Conservation (phyloP, 2,797 vertebrate genomes). For the Tinamus major region DNA sequence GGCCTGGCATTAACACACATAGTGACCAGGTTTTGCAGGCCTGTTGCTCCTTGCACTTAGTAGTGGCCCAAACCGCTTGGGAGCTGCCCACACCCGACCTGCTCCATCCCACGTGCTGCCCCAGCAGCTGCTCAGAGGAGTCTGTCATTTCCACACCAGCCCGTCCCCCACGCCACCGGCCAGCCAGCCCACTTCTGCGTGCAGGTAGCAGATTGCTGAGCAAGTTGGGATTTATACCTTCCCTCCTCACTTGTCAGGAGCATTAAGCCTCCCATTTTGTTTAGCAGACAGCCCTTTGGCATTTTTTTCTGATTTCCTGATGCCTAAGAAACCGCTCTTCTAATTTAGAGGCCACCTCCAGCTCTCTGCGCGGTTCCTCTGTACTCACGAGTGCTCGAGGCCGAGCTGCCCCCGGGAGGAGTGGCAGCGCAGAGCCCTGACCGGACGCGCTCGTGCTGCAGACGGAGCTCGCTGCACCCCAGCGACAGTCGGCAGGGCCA, state of each 20-base stretch:
- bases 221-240: constrained; percentile 54
- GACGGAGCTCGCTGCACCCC: background rate
- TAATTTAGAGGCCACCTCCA: background rate
- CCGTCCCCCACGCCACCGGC: background rate
- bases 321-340: constrained; percentile 1
- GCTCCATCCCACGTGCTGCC: background rate
- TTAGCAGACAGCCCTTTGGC: background rate
- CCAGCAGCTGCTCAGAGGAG: constrained; percentile 37
- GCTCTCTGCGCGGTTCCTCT: background rate
- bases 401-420: background rate
- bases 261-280: background rate
- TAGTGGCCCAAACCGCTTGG: background rate
- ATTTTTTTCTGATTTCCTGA: constrained; percentile 1
- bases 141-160: constrained; percentile 52
- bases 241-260: constrained; percentile 34
- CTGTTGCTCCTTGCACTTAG: background rate
- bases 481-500: background rate
- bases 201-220: constrained; percentile 57
- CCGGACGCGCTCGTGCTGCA: background rate
- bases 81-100: background rate
- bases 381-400: background rate
- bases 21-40: background rate
- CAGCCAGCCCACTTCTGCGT: constrained; percentile 21
- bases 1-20: background rate
- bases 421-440: background rate